Percentiles rank a stretch among this genome's conserved stretches.
Evolutionary conservation across 2,797 vertebrate species (phyloP).

Genomic region (Syncerus caffer): DNA sequence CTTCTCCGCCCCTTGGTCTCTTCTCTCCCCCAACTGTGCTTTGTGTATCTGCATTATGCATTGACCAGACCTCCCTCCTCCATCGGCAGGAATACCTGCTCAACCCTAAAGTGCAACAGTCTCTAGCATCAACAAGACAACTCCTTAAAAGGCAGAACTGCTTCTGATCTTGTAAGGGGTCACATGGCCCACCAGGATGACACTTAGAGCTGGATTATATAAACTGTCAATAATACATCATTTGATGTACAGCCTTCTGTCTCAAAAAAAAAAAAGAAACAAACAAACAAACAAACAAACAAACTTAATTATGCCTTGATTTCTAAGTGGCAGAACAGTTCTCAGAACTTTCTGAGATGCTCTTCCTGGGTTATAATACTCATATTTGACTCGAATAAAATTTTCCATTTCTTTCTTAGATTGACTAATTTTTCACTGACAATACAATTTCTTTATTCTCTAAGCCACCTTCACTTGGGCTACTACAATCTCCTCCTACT

Average conservation of each 20-base stretch:
- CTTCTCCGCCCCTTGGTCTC: not conserved
- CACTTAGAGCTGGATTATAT: not conserved
- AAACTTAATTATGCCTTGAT: not conserved
- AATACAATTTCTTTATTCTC: not conserved
- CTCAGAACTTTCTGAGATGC: not conserved
- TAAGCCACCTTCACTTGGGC: not conserved
- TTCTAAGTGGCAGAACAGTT: not conserved
- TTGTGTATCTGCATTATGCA: not conserved
- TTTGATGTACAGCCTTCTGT: not conserved
- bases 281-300: not conserved
- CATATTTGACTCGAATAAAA: not conserved
- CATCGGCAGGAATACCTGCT: not conserved
- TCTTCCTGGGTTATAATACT: not conserved
- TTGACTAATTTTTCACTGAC: not conserved
- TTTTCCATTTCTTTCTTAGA: not conserved
- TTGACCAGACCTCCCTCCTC: not conserved
- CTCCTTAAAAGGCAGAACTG: not conserved
- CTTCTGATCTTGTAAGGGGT: not conserved
- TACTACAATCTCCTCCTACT: not conserved
- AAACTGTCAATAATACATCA: not conserved
- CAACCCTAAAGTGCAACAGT: not conserved
- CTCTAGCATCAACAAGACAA: not conserved
- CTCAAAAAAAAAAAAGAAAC: not conserved
- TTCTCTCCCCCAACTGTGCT: rapidly evolving
- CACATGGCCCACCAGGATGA: not conserved